Conservation (phyloP, 2,797 vertebrate species). For the Hydrolagus colliei region DNA sequence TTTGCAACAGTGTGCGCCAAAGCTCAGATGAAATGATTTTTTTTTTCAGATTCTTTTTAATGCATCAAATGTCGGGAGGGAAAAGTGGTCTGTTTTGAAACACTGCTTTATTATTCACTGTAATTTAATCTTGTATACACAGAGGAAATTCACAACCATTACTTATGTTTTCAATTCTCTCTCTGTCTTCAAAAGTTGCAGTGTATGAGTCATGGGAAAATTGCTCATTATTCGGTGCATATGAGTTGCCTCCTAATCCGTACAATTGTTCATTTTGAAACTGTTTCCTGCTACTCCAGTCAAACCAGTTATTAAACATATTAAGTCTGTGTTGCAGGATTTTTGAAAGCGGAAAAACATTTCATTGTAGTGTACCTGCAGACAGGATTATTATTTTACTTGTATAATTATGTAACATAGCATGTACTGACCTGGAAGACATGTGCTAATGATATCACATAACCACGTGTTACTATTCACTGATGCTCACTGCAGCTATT, state of each 20-base stretch:
- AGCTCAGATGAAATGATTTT: neutral
- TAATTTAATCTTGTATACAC: slow-evolving; percentile 36
- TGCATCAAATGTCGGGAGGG: neutral
- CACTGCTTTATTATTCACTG: slow-evolving; percentile 42
- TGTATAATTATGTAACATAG: neutral
- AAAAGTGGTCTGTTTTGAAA: slow-evolving; percentile 40
- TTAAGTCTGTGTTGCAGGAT: neutral
- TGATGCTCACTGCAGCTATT: neutral
- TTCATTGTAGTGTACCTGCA: neutral
- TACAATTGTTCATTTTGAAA: slow-evolving; percentile 37
- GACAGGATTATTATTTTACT: neutral
- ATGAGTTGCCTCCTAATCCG: slow-evolving; percentile 27
- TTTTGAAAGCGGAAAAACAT: neutral
- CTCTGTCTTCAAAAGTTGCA: slow-evolving; percentile 30
- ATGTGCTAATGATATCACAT: neutral
- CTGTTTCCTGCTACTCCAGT: slow-evolving; percentile 33
- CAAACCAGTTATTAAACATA: slow-evolving; percentile 4
- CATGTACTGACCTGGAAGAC: neutral
- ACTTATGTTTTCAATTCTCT: slow-evolving; percentile 31
- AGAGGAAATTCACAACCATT: slow-evolving; percentile 38
- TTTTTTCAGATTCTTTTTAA: slow-evolving; percentile 8
- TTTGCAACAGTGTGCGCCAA: neutral
- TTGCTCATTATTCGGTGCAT: slow-evolving; percentile 38
- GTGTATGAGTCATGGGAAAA: slow-evolving; percentile 37
- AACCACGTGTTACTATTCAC: neutral